Percentiles rank a stretch among this genome's conserved stretches.
phyloP scores from a whole-genome alignment of 2,888 invertebrate species.

The Dynastes tityus region DNA sequence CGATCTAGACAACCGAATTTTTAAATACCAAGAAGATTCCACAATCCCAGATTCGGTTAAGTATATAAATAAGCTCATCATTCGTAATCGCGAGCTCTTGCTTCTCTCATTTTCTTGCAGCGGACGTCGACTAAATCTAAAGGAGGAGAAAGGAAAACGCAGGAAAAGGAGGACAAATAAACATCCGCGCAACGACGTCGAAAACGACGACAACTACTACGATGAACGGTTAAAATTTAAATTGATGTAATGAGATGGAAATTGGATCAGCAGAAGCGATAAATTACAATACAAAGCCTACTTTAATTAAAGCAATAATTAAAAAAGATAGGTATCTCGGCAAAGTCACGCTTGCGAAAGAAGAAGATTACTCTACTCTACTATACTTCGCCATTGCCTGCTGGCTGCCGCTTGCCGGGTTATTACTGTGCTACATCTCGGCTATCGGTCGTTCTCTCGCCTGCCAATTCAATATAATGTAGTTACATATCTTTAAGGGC shows the following conservation, averaged over 20 bases:
- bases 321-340: constrained; percentile 66
- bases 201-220: neutral
- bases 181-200: constrained; percentile 25
- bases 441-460: no score
- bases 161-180: constrained; percentile 22
- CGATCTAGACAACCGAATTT: no score
- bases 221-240: constrained; percentile 65
- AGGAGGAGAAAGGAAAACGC: no score
- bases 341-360: constrained; percentile 32
- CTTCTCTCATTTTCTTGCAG: no score
- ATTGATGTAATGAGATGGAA: constrained; percentile 69
- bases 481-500: no score
- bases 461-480: no score
- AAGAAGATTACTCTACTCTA: constrained; percentile 27
- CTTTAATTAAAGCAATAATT: constrained; percentile 70
- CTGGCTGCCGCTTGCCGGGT: neutral
- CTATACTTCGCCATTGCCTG: neutral
- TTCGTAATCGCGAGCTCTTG: no score
- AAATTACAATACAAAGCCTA: constrained; percentile 68
- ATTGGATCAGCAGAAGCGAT: constrained; percentile 67
- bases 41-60: no score
- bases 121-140: no score
- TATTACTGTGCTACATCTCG: no score
- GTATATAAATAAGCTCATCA: no score
- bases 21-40: no score